Percentiles rank a stretch among this genome's conserved stretches.
These are phyloP conservation scores for Aplodontia rufa DNA, from an alignment of 2,113 vertebrate species.

Conservation along the genomic window DNA sequence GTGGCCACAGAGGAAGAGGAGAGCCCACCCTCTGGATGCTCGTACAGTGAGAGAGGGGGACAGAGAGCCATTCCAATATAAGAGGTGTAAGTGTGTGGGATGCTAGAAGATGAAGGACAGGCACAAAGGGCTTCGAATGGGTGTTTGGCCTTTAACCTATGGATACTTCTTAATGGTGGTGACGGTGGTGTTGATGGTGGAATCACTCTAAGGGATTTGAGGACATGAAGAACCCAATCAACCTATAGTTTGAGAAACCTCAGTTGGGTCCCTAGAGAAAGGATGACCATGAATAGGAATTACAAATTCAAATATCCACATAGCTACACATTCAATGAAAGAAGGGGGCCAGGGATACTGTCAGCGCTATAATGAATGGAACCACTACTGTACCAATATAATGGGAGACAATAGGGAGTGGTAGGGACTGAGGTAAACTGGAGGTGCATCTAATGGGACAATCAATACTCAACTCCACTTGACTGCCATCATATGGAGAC, in stretches of 20 bases:
- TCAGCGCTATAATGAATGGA: background rate
- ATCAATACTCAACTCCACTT: background rate
- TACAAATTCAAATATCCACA: background rate
- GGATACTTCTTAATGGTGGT: background rate
- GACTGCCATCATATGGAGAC: background rate
- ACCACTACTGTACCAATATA: no score
- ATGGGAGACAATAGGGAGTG: background rate
- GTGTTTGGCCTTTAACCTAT: background rate
- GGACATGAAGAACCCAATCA: background rate
- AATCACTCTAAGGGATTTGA: background rate
- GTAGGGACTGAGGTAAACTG: background rate
- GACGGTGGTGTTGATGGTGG: no score
- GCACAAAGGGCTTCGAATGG: background rate
- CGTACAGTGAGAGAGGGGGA: background rate
- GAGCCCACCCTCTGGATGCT: background rate
- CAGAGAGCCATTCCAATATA: background rate
- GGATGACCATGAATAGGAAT: background rate
- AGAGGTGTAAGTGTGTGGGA: background rate
- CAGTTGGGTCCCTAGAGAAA: background rate
- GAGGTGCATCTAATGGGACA: rapidly evolving
- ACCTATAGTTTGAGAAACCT: background rate
- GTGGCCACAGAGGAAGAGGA: background rate
- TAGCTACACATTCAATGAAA: background rate
- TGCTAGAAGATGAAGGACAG: background rate
- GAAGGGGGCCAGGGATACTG: background rate